phyloP scores from a whole-genome alignment of 92 coral and sea anemone genomes.

The Heliopora coerulea region DNA sequence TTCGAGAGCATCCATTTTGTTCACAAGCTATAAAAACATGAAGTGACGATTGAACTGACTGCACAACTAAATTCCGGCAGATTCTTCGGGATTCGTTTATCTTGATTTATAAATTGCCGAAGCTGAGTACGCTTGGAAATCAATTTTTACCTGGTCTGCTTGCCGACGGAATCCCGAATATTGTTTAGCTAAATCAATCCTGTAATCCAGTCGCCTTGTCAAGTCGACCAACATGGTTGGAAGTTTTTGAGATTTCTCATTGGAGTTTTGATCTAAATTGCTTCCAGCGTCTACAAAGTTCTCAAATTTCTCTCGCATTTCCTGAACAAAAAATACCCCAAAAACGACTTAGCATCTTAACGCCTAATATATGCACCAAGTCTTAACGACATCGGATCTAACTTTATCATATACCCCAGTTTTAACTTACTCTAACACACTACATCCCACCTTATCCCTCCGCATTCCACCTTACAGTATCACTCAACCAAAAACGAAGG shows the following conservation, averaged over 20 bases:
- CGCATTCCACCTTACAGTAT: not conserved
- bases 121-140: too few species aligned
- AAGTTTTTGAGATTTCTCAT: slow-evolving; percentile 51
- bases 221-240: slow-evolving; percentile 67
- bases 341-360: too few species aligned
- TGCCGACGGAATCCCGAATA: slow-evolving; percentile 92
- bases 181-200: slow-evolving; percentile 76
- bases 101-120: too few species aligned
- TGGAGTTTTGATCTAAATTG: slow-evolving; percentile 38
- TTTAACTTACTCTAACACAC: not conserved
- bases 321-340: slow-evolving; percentile 12
- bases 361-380: too few species aligned
- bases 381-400: too few species aligned
- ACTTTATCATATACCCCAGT: too few species aligned
- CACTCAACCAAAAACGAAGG: not conserved
- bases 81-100: too few species aligned
- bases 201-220: slow-evolving; percentile 69
- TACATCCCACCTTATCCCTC: not conserved
- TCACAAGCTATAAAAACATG: slow-evolving; percentile 58
- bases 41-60: not conserved
- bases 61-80: too few species aligned
- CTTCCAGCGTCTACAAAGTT: slow-evolving; percentile 6
- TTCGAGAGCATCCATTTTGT: slow-evolving; percentile 72
- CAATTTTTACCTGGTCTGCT: slow-evolving; percentile 61
- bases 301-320: slow-evolving; percentile 54